Conservation (phyloP, 2,888 invertebrate species). For the Drosophila parthenogenetica region DNA sequence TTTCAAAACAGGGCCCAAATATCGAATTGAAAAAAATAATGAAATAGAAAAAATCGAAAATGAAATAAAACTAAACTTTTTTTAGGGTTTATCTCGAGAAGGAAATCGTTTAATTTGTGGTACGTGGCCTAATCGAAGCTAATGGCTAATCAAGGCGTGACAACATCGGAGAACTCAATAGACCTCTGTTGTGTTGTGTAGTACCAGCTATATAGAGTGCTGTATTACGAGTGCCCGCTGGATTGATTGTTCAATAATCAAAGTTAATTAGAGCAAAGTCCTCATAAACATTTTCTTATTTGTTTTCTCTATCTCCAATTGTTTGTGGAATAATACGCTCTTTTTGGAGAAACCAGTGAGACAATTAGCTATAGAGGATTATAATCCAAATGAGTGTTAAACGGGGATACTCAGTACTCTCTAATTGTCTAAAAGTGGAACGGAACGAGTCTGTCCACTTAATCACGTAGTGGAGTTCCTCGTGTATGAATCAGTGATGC, state of each 20-base stretch:
- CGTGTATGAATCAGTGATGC: constrained; percentile 46
- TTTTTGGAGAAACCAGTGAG: constrained; percentile 4
- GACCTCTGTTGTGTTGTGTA: no score
- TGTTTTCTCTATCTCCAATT: not conserved
- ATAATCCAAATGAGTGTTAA: constrained; percentile 39
- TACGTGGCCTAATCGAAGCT: constrained; percentile 56
- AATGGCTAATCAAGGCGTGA: constrained; percentile 54
- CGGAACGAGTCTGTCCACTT: constrained; percentile 69
- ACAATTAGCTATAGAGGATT: constrained; percentile 47
- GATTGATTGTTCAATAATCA: constrained; percentile 51
- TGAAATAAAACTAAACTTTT: not conserved
- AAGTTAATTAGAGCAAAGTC: constrained; percentile 55
- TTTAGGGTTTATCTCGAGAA: constrained; percentile 31
- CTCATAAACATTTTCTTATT: constrained; percentile 12
- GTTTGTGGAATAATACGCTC: not conserved
- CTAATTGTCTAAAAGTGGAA: constrained; percentile 20
- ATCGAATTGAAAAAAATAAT: constrained; percentile 2
- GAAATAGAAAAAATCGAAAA: constrained; percentile 6
- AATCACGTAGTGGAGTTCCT: constrained; percentile 69
- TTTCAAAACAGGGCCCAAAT: not conserved
- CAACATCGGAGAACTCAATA: constrained; percentile 31
- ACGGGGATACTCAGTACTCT: constrained; percentile 11
- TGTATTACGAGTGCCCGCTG: constrained; percentile 27
- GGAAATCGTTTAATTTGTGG: constrained; percentile 33
- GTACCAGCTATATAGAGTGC: constrained; percentile 7